Base-by-base conservation (phyloP, 2,113 vertebrate species). In the Neodon shergylaensis region DNA sequence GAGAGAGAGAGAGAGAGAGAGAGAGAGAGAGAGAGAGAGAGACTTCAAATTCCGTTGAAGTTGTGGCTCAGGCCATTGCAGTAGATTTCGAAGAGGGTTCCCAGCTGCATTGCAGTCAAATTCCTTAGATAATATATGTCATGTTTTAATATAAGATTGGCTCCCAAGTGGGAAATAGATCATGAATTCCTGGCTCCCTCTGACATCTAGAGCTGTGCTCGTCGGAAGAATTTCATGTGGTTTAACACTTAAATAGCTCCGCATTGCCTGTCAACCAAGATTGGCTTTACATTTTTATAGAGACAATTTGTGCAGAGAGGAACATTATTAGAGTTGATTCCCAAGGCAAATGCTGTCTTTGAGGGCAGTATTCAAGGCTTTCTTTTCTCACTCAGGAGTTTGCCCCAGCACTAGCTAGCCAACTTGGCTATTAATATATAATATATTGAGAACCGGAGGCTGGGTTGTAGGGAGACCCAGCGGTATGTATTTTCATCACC, bases 81-180 rank as follows among this genome's bases (percentile, higher is more conserved):
- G 42, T 82, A 78, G 61, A 89, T 94, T 88, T 88, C 74, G 72
- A 54, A 73, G 0, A 58, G 74, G 84, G n/a, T 72, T 85, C 87
- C 36, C 81, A 94, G 82, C 68, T 82, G 63, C 81, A 89, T 9
- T 94, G 95, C 96, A 95, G 73, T 88, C n/a, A 73, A 95, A 95
- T 96, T 96, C 92, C 94, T 94, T 89, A 92, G 88, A 87, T 97
- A 87, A 95, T 74, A 96, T 95, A 92, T 92, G 85, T 88, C 77
- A 66, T 83, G 88, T 94, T 98, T 96, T 96, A 96, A 94, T 96
- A 82, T 90, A 88, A 97, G 68, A 94, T 82, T 78, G 28, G 61
- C 44, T 96, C 94, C 85, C 96, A 88, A 36, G 42, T 94, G 91
- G 85, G 94, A 96, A 93, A 52, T 47, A 22, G 58, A 94, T 96